These are phyloP conservation scores for Phrynocephalus forsythii DNA, from an alignment of 2,797 vertebrate genomes.

Conservation along the genomic window DNA sequence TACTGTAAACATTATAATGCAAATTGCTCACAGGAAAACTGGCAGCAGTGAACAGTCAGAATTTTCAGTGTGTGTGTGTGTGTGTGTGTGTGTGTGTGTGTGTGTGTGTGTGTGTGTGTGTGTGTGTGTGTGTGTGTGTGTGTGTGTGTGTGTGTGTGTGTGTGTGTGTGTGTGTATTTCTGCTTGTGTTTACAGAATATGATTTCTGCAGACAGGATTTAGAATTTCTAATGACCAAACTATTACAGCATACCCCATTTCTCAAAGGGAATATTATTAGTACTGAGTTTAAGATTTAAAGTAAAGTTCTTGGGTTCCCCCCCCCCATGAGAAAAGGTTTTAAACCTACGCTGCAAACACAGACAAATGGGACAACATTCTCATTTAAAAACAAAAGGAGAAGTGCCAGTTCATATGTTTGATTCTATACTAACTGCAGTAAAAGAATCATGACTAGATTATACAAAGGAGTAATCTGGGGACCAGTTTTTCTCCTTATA, in stretches of 20 bases:
- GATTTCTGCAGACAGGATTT: not conserved
- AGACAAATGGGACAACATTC: not conserved
- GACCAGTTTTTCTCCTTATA: not conserved
- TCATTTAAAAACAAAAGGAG: not conserved
- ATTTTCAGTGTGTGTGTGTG: slow-evolving; percentile 23
- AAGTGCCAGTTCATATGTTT: not conserved
- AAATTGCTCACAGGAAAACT: slow-evolving; percentile 43
- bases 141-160: not conserved
- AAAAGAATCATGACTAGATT: not conserved
- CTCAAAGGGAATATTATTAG: not conserved
- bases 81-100: not conserved
- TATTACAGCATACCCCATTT: not conserved
- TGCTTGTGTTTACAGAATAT: not conserved
- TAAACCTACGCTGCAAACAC: not conserved
- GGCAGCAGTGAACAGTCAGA: slow-evolving; percentile 8
- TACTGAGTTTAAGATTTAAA: not conserved
- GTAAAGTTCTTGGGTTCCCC: not conserved
- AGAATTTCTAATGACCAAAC: not conserved
- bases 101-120: not conserved
- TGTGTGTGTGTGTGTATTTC: not conserved
- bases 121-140: not conserved
- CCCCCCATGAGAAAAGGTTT: too few species aligned
- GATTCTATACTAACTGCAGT: not conserved
- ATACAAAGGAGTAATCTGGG: not conserved
- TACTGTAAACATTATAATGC: slow-evolving; percentile 49